phyloP scores from a whole-genome alignment of 2,888 invertebrate genomes.

The Dynastes maya region DNA sequence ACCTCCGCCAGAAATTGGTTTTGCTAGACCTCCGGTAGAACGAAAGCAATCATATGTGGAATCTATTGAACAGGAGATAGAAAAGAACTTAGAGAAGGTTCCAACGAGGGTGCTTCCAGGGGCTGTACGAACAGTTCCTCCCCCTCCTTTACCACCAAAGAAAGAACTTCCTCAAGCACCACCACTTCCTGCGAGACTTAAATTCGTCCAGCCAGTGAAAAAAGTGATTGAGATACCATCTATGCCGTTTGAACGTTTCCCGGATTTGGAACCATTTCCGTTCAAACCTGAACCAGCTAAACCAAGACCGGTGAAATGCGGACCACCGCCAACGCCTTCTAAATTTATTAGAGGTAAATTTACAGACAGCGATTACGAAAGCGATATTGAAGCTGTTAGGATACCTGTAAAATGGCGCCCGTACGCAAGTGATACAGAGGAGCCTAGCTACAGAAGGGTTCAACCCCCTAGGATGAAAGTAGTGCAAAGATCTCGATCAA shows the following conservation, averaged over 20 bases:
- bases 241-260: slow-evolving; percentile 69
- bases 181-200: slow-evolving; percentile 67
- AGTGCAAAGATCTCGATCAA: slow-evolving; percentile 73
- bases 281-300: slow-evolving; percentile 71
- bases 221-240: slow-evolving; percentile 58
- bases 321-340: slow-evolving; percentile 74
- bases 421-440: slow-evolving; percentile 78
- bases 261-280: slow-evolving; percentile 72
- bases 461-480: slow-evolving; percentile 71
- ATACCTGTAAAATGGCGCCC: slow-evolving; percentile 75
- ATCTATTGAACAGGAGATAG: slow-evolving; percentile 74
- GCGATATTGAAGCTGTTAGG: slow-evolving; percentile 73
- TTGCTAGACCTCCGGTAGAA: slow-evolving; percentile 72
- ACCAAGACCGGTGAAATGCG: slow-evolving; percentile 65
- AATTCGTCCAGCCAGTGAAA: slow-evolving; percentile 61
- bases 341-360: slow-evolving; percentile 75
- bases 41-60: slow-evolving; percentile 75
- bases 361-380: slow-evolving; percentile 80
- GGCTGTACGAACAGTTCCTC: slow-evolving; percentile 74
- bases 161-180: slow-evolving; percentile 69
- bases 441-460: slow-evolving; percentile 74
- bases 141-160: slow-evolving; percentile 69
- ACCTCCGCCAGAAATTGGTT: slow-evolving; percentile 79
- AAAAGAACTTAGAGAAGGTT: slow-evolving; percentile 72
- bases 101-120: slow-evolving; percentile 73